Evolutionary conservation across 2,113 vertebrate genomes (phyloP), one percentile per base, ranked within the genome.

Genomic region (Mus spicilegus): DNA sequence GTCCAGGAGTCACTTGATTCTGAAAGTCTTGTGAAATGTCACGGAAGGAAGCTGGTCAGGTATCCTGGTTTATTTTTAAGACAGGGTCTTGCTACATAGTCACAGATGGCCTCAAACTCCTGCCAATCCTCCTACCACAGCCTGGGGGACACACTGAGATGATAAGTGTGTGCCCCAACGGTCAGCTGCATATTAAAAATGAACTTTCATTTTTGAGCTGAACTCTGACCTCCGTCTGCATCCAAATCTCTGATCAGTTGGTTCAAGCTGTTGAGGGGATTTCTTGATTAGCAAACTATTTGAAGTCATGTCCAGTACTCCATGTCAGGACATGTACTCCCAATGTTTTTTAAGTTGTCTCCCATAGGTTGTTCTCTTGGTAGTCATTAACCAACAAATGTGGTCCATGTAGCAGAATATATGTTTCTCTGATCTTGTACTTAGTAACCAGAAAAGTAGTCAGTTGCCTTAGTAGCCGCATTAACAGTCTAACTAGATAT

Each of bases 271-370:
- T 28, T 7, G 42, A 93, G 76, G 28, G 70, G 20, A 7, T 42
- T 87, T 95, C 70, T 70, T 30, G 86, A 26, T 46, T 94, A 30
- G 67, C 78, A 69, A 90, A 84, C 77, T n/a, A 49, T 67, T 42
- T 75, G 69, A 87, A 76, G 12, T 67, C 67, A 33, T 67, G 33
- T n/a, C 67, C 58, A 30, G 3, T 56, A 3, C 72, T 30, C 56
- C 58, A 5, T 70, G 16, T 70, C 46, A 69, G 17, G 16, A 4
- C 26, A 17, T 63, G 12, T 42, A 42, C 42, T 42, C 36, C 11
- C 22, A 42, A 0, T 58, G 9, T 56, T 95, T 94, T 89, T 76
- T 80, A 89, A 33, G 90, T 91, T 90, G 5, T 12, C 81, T 36
- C 63, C 22, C 22, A n/a, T 87, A 51, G 51, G 8, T 46, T 86